Base-by-base conservation (phyloP, 2,888 invertebrate genomes). In the Polyommatus iphigenia region DNA sequence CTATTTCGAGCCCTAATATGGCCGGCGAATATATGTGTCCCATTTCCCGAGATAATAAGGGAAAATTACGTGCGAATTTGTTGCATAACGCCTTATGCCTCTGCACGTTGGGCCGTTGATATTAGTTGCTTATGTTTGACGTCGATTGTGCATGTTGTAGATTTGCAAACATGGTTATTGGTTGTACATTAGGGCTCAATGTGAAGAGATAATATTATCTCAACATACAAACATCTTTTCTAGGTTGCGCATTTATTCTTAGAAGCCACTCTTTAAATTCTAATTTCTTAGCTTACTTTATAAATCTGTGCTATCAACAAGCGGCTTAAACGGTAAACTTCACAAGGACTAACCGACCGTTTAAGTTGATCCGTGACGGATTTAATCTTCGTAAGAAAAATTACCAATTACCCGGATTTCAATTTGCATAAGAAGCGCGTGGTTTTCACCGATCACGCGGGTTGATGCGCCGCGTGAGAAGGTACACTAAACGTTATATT, bases 401-500 rank as follows among this genome's bases (percentile, higher is more conserved):
- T 57, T 77, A 78, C 77, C 81, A 91, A 91, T 91, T 89, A 90
- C 86, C 87, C 82, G 84, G 81, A 86, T 85, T 87, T 88, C 86
- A 87, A 90, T 92, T 90, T 90, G 87, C 86, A 90, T 91, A 87
- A 79, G 79, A 86, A 86, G 85, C 83, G 85, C 87, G 85, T 85
- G 83, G 85, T 83, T 85, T 87, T 85, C 86, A 87, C 87, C 85
- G 81, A 86, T 84, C 85, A 86, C 88, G 84, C 85, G 85, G 91
- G 88, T 91, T 87, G 85, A 85, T 83, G 90, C 83, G 83, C 91
- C 80, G 83, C 85, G 87, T 90, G 90, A 84, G 91, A 91, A 88
- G 82, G 76, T 76, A 50, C 76, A 77, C 78, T 80, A 80, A 79
- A 76, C 78, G 76, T 77, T 67, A 77, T 76, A 78, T 76, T 67